Evolutionary conservation across 2,113 vertebrate genomes (phyloP), one percentile per base, ranked within the genome.

Genomic region (Cardinalis cardinalis): DNA sequence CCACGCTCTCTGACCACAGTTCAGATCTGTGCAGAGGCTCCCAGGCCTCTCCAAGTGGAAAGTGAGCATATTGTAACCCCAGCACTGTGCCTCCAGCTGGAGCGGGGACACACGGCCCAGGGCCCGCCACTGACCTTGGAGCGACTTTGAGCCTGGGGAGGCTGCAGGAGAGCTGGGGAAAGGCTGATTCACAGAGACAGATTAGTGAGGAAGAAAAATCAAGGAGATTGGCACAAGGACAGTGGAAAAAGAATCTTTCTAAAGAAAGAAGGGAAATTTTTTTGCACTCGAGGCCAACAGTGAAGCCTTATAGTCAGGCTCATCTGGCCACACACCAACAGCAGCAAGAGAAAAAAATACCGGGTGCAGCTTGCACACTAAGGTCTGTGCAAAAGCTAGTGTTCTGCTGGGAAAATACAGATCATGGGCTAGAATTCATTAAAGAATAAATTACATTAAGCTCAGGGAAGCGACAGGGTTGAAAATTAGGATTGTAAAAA

Each of bases 111-210:
- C 24, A 12, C 10, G 1, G 8, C 55, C 9, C 4, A 17, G 69
- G n/a, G 66, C 56, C 23, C 32, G 73, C 38, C 18, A 2, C 36
- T 84, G 93, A 95, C 88, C 84, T 94, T 96, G 83, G 59, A 32
- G 63, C 13, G 69, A 84, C 91, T 90, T 91, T 92, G 80, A 81
- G 59, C 44, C 6, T 70, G 65, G 58, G 68, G 72, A 82, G 74
- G 60, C 70, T 81, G 34, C 68, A 82, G 64, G 51, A 94, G 43
- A 36, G 0, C 46, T 75, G 75, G 76, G 71, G 63, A 66, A 92
- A 90, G 87, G 58, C 55, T 91, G 89, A 92, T 96, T 87, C 87
- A 32, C 76, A 84, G 71, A 90, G 88, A 91, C 69, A 82, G 72
- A 63, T 86, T 63, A 94, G 70, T 32, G 36, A 64, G 61, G 29